These are phyloP conservation scores for Belonocnema kinseyi DNA, from an alignment of 1,140 invertebrate genomes.

Conservation along the genomic window DNA sequence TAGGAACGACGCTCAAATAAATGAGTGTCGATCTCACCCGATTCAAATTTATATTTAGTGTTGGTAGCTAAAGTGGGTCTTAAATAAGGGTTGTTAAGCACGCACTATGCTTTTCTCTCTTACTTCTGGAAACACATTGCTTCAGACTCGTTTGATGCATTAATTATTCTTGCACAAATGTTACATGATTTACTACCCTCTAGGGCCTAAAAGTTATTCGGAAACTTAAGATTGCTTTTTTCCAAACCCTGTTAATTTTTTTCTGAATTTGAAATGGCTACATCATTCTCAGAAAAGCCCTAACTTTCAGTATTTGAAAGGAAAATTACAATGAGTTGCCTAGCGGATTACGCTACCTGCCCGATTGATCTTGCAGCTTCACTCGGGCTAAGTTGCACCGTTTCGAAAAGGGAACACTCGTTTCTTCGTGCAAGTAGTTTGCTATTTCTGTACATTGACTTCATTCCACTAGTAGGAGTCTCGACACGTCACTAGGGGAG, in stretches of 20 bases:
- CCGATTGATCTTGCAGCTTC: conserved; percentile 38
- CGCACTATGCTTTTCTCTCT: not conserved
- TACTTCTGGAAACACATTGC: no score
- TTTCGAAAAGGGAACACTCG: conserved; percentile 49
- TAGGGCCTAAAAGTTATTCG: no score
- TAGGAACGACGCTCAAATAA: no score
- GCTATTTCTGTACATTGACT: conserved; percentile 64
- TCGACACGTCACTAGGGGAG: conserved; percentile 66
- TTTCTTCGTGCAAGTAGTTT: conserved; percentile 46
- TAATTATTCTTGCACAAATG: no score
- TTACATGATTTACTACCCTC: no score
- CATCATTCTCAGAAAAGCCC: not conserved
- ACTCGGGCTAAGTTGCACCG: conserved; percentile 40
- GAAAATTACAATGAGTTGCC: not conserved
- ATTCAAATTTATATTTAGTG: no score
- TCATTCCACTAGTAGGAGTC: conserved; percentile 52
- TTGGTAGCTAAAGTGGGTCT: not conserved
- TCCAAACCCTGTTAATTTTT: no score
- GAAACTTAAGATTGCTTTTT: no score
- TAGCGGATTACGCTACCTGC: conserved; percentile 26
- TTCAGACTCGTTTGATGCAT: no score
- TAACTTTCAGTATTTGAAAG: no score
- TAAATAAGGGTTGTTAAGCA: conserved; percentile 48
- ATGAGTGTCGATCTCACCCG: no score
- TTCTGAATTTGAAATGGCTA: not conserved